Evolutionary conservation across 2,113 vertebrate species (phyloP).

Genomic region (Dermatemys mawii): DNA sequence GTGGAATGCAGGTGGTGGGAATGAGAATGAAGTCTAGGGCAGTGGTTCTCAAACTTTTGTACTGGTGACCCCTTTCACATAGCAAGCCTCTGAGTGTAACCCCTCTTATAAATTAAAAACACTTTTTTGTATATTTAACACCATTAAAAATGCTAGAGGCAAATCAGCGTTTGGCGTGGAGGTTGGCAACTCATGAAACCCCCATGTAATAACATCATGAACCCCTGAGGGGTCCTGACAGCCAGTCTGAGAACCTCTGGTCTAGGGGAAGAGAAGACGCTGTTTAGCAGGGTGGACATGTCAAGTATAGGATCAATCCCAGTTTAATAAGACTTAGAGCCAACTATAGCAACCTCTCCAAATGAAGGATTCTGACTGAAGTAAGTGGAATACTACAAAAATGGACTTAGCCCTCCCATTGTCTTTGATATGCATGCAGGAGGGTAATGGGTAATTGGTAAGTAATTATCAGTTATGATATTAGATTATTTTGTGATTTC

Average conservation of each 20-base stretch:
- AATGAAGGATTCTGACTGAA: neutral
- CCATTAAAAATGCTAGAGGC: too few relatives aligned
- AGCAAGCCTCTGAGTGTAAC: too few relatives aligned
- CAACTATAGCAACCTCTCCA: neutral
- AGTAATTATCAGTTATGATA: neutral
- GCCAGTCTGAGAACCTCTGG: too few relatives aligned
- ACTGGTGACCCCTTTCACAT: too few relatives aligned
- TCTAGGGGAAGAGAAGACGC: neutral
- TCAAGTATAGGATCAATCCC: neutral
- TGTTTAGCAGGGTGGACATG: neutral
- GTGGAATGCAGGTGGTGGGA: neutral
- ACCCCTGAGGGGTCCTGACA: too few relatives aligned
- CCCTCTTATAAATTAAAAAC: too few relatives aligned
- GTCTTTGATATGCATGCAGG: neutral
- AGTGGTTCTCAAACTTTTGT: too few relatives aligned
- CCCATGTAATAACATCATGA: too few relatives aligned
- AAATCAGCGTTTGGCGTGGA: too few relatives aligned
- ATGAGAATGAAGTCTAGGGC: neutral
- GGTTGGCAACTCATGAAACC: too few relatives aligned
- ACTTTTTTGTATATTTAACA: too few relatives aligned
- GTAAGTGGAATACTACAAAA: neutral
- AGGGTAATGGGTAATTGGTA: neutral
- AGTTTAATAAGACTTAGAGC: neutral
- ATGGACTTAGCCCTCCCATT: constrained; percentile 6
- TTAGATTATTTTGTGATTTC: neutral